Evolutionary conservation across 2,113 vertebrate species (phyloP).

Genomic region (Otocyon megalotis): DNA sequence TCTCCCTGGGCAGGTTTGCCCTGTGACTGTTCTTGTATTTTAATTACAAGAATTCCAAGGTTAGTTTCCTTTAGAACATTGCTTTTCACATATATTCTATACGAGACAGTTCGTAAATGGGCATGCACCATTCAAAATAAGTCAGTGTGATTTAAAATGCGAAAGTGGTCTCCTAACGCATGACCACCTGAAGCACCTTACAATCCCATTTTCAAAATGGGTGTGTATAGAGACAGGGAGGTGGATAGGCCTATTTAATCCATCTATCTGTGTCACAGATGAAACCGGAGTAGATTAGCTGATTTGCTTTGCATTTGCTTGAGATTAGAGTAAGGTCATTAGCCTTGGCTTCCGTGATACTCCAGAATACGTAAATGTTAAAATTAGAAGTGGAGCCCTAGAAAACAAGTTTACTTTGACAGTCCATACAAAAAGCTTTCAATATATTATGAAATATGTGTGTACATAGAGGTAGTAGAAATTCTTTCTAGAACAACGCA

Average conservation of each 20-base stretch:
- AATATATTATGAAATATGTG: not conserved
- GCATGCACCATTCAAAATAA: not conserved
- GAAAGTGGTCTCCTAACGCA: not conserved
- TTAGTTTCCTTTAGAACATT: not conserved
- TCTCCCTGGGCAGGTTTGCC: not conserved
- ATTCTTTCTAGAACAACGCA: not conserved
- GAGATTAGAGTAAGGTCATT: conserved; percentile 5
- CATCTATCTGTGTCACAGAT: not conserved
- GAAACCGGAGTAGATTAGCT: not conserved
- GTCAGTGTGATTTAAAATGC: not conserved
- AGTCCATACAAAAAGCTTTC: not conserved
- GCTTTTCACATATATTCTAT: not conserved
- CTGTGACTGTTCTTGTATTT: not conserved
- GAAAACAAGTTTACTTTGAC: conserved; percentile 21
- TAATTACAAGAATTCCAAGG: not conserved
- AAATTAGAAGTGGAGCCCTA: not conserved
- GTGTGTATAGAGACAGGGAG: not conserved
- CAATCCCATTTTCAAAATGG: not conserved
- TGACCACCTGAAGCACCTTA: not conserved
- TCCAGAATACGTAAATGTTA: not conserved
- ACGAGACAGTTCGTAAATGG: not conserved
- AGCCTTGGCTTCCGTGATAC: not conserved
- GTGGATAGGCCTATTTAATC: too few species aligned
- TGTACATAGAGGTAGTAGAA: not conserved
- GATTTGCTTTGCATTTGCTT: conserved; percentile 13